phyloP scores from a whole-genome alignment of 2,113 vertebrate genomes.

The Vombatus ursinus region DNA sequence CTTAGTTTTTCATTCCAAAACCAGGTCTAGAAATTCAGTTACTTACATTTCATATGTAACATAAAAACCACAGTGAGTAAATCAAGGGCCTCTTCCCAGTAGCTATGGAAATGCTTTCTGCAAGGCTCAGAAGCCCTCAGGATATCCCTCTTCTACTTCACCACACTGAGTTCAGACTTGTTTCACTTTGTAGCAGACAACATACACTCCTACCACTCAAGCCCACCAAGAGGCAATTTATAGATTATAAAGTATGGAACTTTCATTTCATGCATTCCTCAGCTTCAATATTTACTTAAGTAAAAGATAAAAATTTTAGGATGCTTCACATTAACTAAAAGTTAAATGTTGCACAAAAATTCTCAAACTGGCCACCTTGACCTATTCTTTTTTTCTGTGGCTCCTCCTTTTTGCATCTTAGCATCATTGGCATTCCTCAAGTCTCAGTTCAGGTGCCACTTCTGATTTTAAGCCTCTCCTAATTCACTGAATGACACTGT shows the following conservation, averaged over 20 bases:
- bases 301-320: neutral
- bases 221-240: neutral
- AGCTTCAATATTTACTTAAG: neutral
- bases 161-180: neutral
- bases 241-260: neutral
- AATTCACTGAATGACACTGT: neutral
- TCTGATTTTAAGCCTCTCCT: neutral
- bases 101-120: neutral
- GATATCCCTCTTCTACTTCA: neutral
- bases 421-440: neutral
- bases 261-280: neutral
- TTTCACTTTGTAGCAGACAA: neutral
- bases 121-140: neutral
- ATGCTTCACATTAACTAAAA: neutral
- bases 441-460: neutral
- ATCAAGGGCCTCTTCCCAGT: neutral
- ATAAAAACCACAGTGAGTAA: neutral
- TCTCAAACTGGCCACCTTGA: neutral
- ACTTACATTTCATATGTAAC: neutral
- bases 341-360: neutral
- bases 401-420: neutral
- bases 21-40: neutral
- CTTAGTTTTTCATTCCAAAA: neutral
- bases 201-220: neutral
- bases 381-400: neutral